A percentile compares a stretch with the other conserved stretches of the same genome.
Evolutionary conservation across 2,797 vertebrate genomes (phyloP).

Genomic region (Sarcoramphus papa): DNA sequence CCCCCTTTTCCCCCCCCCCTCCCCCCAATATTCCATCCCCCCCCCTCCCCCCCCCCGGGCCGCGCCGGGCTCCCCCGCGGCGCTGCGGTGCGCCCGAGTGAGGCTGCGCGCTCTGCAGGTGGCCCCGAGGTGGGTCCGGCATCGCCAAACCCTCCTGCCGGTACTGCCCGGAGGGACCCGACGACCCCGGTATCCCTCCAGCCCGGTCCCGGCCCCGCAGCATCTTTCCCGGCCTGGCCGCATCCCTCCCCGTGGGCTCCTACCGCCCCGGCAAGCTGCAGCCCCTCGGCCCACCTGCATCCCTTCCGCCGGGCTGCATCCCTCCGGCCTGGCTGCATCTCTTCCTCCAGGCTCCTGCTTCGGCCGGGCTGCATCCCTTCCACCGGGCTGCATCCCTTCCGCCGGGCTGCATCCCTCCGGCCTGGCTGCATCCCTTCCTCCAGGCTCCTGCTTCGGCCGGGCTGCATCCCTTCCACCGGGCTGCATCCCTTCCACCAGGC

Average conservation of each 20-base stretch:
- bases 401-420: background rate
- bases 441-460: too few species aligned
- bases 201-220: background rate
- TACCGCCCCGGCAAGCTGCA: background rate
- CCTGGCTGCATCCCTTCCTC: background rate
- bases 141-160: background rate
- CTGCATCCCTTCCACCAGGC: too few species aligned
- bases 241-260: background rate
- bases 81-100: conserved; percentile 81
- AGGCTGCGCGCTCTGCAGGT: conserved; percentile 95
- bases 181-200: too few species aligned
- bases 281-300: background rate
- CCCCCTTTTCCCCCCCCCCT: background rate
- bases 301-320: background rate
- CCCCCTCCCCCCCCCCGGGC: background rate
- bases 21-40: background rate
- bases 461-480: too few species aligned
- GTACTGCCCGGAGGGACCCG: background rate
- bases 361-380: background rate
- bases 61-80: background rate
- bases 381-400: background rate
- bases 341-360: background rate
- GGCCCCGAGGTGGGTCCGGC: conserved; percentile 74
- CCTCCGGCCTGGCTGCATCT: background rate
- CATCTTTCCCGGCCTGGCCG: background rate